Evolutionary conservation across 2,113 vertebrate genomes (phyloP).

Genomic region (Chlamydotis undulata): DNA sequence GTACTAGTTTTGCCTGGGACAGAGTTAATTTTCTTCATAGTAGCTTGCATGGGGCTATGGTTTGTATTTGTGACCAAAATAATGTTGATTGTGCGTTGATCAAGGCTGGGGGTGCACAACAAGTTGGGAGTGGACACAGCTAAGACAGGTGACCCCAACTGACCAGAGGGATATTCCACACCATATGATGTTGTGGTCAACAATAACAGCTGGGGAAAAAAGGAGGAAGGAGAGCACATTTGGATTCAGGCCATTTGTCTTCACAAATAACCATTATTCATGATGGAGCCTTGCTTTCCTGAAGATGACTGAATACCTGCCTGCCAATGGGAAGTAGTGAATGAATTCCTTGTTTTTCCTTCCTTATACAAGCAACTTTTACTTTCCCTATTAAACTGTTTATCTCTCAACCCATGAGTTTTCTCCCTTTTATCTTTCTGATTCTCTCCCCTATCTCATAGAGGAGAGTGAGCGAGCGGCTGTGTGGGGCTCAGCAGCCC

Average conservation of each 20-base stretch:
- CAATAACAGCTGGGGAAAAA: background rate
- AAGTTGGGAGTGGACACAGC: background rate
- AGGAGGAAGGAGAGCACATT: background rate
- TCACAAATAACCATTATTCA: fast-evolving
- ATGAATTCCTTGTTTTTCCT: background rate
- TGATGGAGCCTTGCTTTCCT: background rate
- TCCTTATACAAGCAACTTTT: fast-evolving
- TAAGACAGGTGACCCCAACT: background rate
- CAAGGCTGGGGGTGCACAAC: background rate
- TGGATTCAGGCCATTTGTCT: background rate
- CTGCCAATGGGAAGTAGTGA: fast-evolving
- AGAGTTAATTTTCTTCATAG: background rate
- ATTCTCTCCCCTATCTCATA: no score
- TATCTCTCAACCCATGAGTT: background rate
- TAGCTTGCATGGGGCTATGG: no score
- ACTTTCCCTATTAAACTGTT: background rate
- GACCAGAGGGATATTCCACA: background rate
- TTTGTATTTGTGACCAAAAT: background rate
- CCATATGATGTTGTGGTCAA: background rate
- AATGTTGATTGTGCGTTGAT: no score
- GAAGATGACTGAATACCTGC: no score
- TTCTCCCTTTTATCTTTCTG: background rate
- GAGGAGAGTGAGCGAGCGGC: fast-evolving
- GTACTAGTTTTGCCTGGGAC: background rate
- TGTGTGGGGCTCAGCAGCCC: background rate